Percentiles rank a stretch among this genome's conserved stretches.
These are phyloP conservation scores for Emydoidea blandingii DNA, from an alignment of 2,797 vertebrate species.

Conservation along the genomic window DNA sequence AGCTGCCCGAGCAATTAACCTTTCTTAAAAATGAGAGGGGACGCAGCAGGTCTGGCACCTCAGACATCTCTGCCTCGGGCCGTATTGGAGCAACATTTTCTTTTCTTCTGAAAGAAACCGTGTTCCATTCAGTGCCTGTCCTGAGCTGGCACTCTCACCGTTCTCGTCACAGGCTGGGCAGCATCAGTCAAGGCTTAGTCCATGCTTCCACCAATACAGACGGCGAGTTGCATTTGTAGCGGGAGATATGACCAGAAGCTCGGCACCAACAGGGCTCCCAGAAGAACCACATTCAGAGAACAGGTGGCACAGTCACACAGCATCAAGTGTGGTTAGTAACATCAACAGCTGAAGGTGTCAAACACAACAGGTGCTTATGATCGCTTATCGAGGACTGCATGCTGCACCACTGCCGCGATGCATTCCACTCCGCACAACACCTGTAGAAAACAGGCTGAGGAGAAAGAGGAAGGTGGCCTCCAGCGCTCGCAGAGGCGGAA, in stretches of 20 bases:
- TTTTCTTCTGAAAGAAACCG: conserved; percentile 32
- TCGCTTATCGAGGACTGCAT: not conserved
- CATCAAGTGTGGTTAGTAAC: not conserved
- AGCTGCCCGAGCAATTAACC: conserved; percentile 25
- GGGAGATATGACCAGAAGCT: not conserved
- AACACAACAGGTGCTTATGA: not conserved
- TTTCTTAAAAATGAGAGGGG: conserved; percentile 12
- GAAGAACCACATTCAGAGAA: conserved; percentile 17
- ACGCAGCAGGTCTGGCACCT: conserved; percentile 9
- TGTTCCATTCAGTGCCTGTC: not conserved
- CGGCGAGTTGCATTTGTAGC: fast-evolving
- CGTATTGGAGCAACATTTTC: conserved; percentile 39
- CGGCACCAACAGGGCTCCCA: not conserved
- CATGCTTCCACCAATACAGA: fast-evolving
- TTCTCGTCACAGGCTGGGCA: not conserved
- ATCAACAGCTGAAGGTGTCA: fast-evolving
- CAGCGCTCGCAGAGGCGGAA: not conserved
- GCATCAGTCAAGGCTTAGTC: not conserved
- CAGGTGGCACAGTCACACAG: not conserved
- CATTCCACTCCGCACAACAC: not conserved
- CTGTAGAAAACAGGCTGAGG: not conserved
- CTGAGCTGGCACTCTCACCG: conserved; percentile 1
- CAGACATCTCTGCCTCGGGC: conserved; percentile 21
- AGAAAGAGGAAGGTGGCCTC: not conserved
- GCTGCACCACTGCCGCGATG: fast-evolving